Conservation (phyloP, 2,888 invertebrate species). For the Antheraea yamamai region DNA sequence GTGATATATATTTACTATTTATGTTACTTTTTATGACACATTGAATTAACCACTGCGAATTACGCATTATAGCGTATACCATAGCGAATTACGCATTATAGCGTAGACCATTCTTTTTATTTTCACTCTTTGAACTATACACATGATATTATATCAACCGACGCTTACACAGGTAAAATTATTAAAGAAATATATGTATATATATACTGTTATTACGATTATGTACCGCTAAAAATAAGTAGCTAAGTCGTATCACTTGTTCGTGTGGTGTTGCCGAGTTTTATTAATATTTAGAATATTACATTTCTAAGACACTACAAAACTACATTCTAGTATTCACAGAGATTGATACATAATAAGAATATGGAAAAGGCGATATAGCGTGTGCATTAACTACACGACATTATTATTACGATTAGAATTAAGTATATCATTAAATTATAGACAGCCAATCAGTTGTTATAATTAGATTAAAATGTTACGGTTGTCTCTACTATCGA, state of each 20-base stretch:
- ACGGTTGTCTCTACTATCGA: slow-evolving; percentile 2
- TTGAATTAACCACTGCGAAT: background rate
- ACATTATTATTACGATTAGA: slow-evolving; percentile 43
- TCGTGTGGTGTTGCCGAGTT: slow-evolving; percentile 77
- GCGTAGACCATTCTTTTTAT: background rate
- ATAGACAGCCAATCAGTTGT: slow-evolving; percentile 62
- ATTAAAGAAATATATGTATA: slow-evolving; percentile 72
- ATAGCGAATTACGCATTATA: background rate
- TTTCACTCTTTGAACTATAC: slow-evolving; percentile 12
- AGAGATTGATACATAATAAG: slow-evolving; percentile 72
- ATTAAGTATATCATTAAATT: slow-evolving; percentile 41
- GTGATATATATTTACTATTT: too few species aligned
- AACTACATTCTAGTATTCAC: slow-evolving; percentile 79
- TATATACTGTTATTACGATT: slow-evolving; percentile 50
- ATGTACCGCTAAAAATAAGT: slow-evolving; percentile 64
- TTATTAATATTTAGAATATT: slow-evolving; percentile 75
- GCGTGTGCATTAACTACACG: slow-evolving; percentile 67
- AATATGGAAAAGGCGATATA: slow-evolving; percentile 73
- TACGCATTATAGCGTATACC: background rate
- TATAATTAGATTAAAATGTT: slow-evolving; percentile 18
- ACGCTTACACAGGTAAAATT: slow-evolving; percentile 68
- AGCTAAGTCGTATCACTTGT: slow-evolving; percentile 77
- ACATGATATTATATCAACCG: slow-evolving; percentile 40
- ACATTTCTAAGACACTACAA: slow-evolving; percentile 77
- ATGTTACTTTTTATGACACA: background rate